Evolutionary conservation across 2,797 vertebrate genomes (phyloP).

Genomic region (Melanotaenia parkinsoni): DNA sequence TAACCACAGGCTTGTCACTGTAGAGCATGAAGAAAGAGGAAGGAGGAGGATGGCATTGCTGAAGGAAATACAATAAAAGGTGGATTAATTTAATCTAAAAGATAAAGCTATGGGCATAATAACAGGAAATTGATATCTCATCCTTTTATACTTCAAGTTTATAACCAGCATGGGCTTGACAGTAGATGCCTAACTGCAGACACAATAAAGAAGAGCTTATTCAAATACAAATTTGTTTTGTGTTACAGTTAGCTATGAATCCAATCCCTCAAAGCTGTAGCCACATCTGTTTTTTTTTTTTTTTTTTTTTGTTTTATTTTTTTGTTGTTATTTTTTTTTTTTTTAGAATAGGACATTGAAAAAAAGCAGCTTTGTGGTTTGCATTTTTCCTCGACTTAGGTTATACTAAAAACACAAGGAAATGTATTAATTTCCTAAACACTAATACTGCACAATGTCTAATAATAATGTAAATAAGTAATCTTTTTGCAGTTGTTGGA

Average conservation of each 20-base stretch:
- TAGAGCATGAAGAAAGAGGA: slow-evolving; percentile 27
- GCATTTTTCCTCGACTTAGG: background rate
- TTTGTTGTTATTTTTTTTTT: too few species aligned
- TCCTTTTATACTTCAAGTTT: slow-evolving; percentile 31
- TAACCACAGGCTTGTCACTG: slow-evolving; percentile 53
- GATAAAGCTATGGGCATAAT: slow-evolving; percentile 33
- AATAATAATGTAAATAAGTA: background rate
- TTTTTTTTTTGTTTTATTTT: background rate
- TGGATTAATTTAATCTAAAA: slow-evolving; percentile 55
- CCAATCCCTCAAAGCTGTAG: background rate
- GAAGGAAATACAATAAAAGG: slow-evolving; percentile 43
- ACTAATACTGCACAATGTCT: background rate
- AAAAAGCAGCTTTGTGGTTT: slow-evolving; percentile 11
- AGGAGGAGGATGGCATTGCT: slow-evolving; percentile 17
- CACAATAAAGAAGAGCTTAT: background rate
- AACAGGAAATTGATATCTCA: slow-evolving; percentile 62
- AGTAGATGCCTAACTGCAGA: background rate
- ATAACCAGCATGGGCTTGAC: slow-evolving; percentile 1
- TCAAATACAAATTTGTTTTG: background rate
- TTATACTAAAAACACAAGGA: background rate
- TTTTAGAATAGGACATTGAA: background rate
- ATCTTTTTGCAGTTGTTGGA: background rate
- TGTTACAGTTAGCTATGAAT: background rate
- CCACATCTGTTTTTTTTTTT: background rate
- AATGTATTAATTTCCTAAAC: background rate